Evolutionary conservation across 2,113 vertebrate genomes (phyloP).

Genomic region (Mormoops blainvillei): DNA sequence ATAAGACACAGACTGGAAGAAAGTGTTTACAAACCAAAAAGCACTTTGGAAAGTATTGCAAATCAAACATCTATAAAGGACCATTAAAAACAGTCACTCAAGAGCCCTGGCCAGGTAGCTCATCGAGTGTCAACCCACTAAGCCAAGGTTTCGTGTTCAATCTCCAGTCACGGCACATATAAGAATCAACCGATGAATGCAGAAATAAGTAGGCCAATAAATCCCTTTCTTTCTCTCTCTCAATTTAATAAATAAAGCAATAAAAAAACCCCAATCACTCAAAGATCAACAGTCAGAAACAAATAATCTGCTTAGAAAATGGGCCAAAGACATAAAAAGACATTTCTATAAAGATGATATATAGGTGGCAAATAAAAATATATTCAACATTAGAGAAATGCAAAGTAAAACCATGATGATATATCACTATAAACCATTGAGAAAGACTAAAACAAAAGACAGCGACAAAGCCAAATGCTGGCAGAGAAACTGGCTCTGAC

Average conservation of each 20-base stretch:
- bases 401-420: neutral
- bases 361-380: neutral
- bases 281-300: neutral
- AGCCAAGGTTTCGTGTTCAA: no score
- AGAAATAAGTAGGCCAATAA: no score
- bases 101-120: no score
- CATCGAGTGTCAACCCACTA: no score
- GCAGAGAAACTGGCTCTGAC: neutral
- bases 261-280: neutral
- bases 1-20: neutral
- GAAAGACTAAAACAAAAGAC: neutral
- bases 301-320: neutral
- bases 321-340: neutral
- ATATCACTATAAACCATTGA: neutral
- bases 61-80: neutral
- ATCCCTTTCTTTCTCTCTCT: no score
- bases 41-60: neutral
- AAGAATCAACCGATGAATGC: no score
- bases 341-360: neutral
- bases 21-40: neutral
- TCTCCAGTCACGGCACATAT: no score
- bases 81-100: neutral
- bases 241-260: no score
- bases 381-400: neutral
- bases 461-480: neutral